These are phyloP conservation scores for Drosophila repletoides DNA, from an alignment of 1,140 invertebrate species.

Conservation along the genomic window DNA sequence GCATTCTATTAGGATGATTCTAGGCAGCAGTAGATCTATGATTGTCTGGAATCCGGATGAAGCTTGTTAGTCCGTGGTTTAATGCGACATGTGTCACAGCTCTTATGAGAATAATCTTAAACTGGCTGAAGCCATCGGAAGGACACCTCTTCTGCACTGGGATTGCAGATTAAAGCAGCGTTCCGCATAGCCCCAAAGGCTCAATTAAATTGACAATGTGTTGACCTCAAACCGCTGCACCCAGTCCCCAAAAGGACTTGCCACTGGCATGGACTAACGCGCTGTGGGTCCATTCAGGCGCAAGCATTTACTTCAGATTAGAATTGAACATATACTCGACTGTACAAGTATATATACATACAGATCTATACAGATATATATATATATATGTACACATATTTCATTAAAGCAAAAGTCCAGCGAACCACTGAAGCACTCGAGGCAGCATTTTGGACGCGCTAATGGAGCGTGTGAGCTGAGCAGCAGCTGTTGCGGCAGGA, in stretches of 20 bases:
- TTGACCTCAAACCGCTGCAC: too few species aligned
- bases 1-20: not conserved
- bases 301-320: slow-evolving; percentile 66
- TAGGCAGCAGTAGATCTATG: too few species aligned
- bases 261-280: slow-evolving; percentile 1
- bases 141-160: not conserved
- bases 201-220: slow-evolving; percentile 44
- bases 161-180: slow-evolving; percentile 4
- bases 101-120: too few species aligned
- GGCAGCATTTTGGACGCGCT: slow-evolving; percentile 48
- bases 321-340: slow-evolving; percentile 8
- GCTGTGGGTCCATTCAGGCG: slow-evolving; percentile 25
- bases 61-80: too few species aligned
- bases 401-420: slow-evolving; percentile 55
- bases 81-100: too few species aligned
- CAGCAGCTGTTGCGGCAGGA: slow-evolving; percentile 20
- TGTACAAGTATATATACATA: not conserved
- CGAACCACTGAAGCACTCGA: slow-evolving; percentile 25
- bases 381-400: slow-evolving; percentile 35
- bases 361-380: too few species aligned
- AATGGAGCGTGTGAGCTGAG: slow-evolving; percentile 73
- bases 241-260: too few species aligned
- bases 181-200: slow-evolving; percentile 13
- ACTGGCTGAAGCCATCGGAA: too few species aligned
- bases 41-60: too few species aligned